Evolutionary conservation across 2,113 vertebrate genomes (phyloP).

Genomic region (Percina caprodes): DNA sequence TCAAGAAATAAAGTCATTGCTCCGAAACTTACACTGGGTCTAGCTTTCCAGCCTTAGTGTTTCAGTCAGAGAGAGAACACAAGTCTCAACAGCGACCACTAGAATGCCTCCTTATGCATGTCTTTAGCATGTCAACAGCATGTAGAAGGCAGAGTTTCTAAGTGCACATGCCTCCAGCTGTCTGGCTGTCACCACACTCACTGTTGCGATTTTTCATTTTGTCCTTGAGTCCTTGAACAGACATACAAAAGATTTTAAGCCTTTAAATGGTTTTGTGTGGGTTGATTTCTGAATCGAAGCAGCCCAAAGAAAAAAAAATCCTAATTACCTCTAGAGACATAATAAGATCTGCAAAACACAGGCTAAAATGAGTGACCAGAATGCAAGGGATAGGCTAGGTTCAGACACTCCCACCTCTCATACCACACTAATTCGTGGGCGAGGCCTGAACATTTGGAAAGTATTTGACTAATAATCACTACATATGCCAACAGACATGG

Average conservation of each 20-base stretch:
- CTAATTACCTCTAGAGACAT: neutral
- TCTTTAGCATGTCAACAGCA: conserved; percentile 74
- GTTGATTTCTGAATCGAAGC: conserved; percentile 18
- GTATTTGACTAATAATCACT: conserved; percentile 69
- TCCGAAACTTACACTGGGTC: neutral
- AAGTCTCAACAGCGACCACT: conserved; percentile 25
- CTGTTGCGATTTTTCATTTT: conserved; percentile 30
- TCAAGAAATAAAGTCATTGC: neutral
- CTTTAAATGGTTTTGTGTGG: conserved; percentile 10
- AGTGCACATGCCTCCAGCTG: conserved; percentile 47
- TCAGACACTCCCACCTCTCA: conserved; percentile 53
- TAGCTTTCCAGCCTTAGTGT: conserved; percentile 7
- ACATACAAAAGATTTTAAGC: conserved; percentile 4
- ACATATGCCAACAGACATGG: conserved; percentile 60
- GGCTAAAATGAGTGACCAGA: conserved; percentile 31
- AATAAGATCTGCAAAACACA: conserved; percentile 14
- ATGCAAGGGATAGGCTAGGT: conserved; percentile 50
- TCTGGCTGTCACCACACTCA: conserved; percentile 72
- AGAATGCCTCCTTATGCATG: conserved; percentile 22
- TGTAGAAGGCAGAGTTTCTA: conserved; percentile 36
- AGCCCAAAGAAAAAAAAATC: conserved; percentile 15
- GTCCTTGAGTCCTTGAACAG: conserved; percentile 20
- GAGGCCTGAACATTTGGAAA: conserved; percentile 66
- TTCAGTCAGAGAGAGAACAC: conserved; percentile 26
- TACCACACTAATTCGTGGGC: conserved; percentile 50